Evolutionary conservation across 2,113 vertebrate genomes (phyloP).

Genomic region (Psophia crepitans): DNA sequence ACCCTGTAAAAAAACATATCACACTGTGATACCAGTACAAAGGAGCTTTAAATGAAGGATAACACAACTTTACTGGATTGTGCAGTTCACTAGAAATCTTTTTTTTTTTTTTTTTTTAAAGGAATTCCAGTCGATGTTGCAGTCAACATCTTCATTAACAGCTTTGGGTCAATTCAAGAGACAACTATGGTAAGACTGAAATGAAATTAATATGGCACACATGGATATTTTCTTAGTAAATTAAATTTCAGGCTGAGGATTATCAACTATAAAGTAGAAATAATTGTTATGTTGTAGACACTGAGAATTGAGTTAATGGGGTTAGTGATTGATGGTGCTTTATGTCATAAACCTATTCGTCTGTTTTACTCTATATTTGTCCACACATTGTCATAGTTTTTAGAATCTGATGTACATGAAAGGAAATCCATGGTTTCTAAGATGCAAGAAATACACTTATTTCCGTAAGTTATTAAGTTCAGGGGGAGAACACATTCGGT

Average conservation of each 20-base stretch:
- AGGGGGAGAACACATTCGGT: neutral
- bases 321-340: neutral
- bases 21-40: neutral
- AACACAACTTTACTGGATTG: neutral
- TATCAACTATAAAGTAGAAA: neutral
- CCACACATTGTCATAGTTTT: neutral
- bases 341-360: neutral
- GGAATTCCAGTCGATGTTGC: conserved; percentile 95
- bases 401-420: neutral
- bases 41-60: neutral
- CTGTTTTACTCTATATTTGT: neutral
- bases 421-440: neutral
- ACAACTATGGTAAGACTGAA: conserved; percentile 92
- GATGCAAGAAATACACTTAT: neutral
- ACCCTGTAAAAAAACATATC: neutral
- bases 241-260: neutral
- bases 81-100: neutral
- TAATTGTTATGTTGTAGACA: neutral
- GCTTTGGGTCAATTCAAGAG: conserved; percentile 98
- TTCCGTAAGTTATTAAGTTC: neutral
- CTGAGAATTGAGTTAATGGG: neutral
- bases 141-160: conserved; percentile 99
- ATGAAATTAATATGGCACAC: neutral
- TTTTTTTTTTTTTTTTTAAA: conserved; percentile 11
- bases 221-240: neutral